Base-by-base conservation (phyloP, 2,113 vertebrate genomes). In the Petaurus breviceps region DNA sequence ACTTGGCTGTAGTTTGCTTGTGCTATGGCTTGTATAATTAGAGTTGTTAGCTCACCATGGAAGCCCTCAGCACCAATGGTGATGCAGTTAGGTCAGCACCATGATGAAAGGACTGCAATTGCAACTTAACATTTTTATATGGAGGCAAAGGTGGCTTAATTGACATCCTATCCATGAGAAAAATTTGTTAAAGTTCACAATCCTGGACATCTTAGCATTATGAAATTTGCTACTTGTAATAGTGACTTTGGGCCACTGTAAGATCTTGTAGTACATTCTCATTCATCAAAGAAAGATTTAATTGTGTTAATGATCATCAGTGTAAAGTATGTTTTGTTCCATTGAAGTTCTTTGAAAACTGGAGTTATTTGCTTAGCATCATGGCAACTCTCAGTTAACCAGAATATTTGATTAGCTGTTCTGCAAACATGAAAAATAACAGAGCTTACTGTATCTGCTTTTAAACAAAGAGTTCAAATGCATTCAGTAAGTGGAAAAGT, bases 341-440 rank as follows among this genome's bases (percentile, higher is more conserved):
- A 8, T 22, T 43, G 16, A 19, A 43, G 19, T n/a, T 84, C 68
- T 91, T 95, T 90, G 8, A 46, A 55, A 93, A 94, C 28, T 84
- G 46, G 31, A 12, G 4, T 54, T 92, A 37, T 54, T 94, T 51
- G n/a, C n/a, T 84, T 84, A 84, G 68, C 16, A 43, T 84, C n/a
- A 84, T 84, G n/a, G 68, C 68, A 84, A 43, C 37, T 84, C 68
- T 84, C 68, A 37, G 43, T 95, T 51, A 61, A 57, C 1, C 11
- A 94, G 95, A 96, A 90, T 92, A 92, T 91, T 84, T 51, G 37
- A 37, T 92, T 89, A 92, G 90, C 8, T 43, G n/a, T 96, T 96
- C 37, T 94, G 5, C 93, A 84, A 84, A 24, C 84, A 54, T 96
- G 61, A 37, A 14, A 90, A 89, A 47, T 90, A 93, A 92, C 31